Conservation (phyloP, 2,797 vertebrate genomes). For the Ficedula albicollis region DNA sequence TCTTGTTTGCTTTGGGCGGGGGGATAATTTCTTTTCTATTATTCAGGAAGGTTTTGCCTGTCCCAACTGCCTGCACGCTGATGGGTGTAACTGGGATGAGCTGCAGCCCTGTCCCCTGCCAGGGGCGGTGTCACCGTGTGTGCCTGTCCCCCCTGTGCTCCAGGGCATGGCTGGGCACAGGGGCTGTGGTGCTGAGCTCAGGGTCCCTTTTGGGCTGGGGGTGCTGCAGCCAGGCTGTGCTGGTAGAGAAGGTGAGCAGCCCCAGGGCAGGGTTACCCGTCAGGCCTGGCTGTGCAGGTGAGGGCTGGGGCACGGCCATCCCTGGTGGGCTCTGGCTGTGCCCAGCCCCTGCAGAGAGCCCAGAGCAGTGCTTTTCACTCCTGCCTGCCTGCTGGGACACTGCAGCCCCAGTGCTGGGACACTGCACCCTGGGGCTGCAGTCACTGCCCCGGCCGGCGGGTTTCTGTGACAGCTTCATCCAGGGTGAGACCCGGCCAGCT, state of each 20-base stretch:
- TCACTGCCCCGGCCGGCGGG: background rate
- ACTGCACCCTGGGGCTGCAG: fast-evolving
- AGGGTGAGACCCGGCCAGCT: fast-evolving
- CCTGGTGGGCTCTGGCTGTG: background rate
- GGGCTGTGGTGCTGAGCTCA: fast-evolving
- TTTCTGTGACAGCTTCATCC: background rate
- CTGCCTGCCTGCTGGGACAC: background rate
- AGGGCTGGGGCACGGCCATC: background rate
- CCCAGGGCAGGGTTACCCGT: background rate
- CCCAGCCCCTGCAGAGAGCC: background rate
- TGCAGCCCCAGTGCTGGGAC: no score
- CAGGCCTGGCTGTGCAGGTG: fast-evolving
- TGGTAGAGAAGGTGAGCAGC: background rate
- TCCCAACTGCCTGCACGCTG: no score
- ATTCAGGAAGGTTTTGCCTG: background rate
- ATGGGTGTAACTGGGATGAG: background rate
- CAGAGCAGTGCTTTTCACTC: fast-evolving
- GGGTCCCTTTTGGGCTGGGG: background rate
- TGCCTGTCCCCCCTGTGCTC: background rate
- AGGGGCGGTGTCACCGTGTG: fast-evolving
- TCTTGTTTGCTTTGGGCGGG: background rate
- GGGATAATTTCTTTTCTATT: background rate
- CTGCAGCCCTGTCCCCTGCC: background rate
- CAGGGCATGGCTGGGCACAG: background rate
- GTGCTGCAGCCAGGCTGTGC: background rate